These are phyloP conservation scores for Keiferia lycopersicella DNA, from an alignment of 2,888 invertebrate genomes.

Conservation along the genomic window DNA sequence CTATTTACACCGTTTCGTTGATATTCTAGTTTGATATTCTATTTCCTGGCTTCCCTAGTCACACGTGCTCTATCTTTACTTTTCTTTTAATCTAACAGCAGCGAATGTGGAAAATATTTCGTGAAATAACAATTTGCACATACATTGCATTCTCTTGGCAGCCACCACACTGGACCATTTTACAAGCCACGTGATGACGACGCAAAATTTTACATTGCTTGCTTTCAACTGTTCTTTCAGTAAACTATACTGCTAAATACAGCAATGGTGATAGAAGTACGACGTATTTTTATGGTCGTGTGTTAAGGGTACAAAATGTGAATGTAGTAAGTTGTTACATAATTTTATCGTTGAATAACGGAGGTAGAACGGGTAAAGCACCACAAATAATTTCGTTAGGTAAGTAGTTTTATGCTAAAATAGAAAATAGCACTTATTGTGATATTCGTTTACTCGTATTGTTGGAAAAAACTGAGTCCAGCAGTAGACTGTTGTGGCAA, in stretches of 20 bases:
- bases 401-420: neutral
- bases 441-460: no score
- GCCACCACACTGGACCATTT: conserved; percentile 25
- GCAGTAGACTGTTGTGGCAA: no score
- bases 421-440: neutral
- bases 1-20: no score
- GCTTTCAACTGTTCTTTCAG: neutral
- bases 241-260: neutral
- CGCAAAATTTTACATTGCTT: neutral
- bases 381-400: neutral
- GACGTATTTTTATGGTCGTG: neutral
- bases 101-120: conserved; percentile 45
- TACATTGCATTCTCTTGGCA: conserved; percentile 45
- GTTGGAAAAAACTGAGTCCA: no score
- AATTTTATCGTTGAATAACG: neutral
- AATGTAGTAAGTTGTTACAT: conserved; percentile 9
- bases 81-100: conserved; percentile 32
- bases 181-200: conserved; percentile 4
- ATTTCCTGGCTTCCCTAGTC: neutral
- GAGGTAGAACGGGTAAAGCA: neutral
- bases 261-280: neutral
- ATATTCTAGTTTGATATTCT: no score
- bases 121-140: conserved; percentile 49
- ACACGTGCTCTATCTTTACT: neutral
- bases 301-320: neutral